Evolutionary conservation across 2,797 vertebrate species (phyloP), one percentile per base, ranked within the genome.

Genomic region (Chelmon rostratus): DNA sequence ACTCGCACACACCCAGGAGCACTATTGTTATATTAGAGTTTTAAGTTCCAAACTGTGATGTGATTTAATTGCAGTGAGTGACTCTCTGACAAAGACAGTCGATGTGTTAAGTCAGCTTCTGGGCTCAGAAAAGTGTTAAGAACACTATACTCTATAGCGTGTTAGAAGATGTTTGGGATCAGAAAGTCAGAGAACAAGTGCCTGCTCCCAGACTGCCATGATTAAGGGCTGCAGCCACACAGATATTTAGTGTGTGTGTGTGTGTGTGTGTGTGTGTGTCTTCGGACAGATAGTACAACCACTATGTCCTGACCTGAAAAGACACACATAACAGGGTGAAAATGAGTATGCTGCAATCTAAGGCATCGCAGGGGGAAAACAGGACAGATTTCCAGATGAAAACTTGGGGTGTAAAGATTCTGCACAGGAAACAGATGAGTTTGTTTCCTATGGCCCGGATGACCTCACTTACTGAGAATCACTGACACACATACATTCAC

Each of bases 351-450:
- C 10, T 57, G 56, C 62, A 49, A 38, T 71, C 16, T 15, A 19
- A 58, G 59, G 16, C 25, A 2, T 66, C 37, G 18, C 10, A 15
- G 33, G 23, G 11, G 46, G 2, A 8, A 31, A 42, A n/a, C 1
- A 23, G 49, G 23, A 52, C 28, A 21, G 11, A 35, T 13, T 64
- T 64, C 21, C 35, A 70, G 21, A 65, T 56, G 21, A 61, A 69
- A 4, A 58, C 65, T 31, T 54, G 25, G 10, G 0, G 6, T 3
- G 58, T 21, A 8, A 1, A 25, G 42, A 58, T 38, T 31, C 44
- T 68, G 58, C 57, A 46, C 75, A 84, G 86, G 83, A 91, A 88
- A 79, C 81, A 73, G 68, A 70, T 74, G 68, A 89, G 53, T 44
- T 57, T 38, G 67, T 70, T 82, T 81, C 72, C 82, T 83, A 49